These are phyloP conservation scores for Enteromius unitaeniatus DNA, from an alignment of 2,797 vertebrate species.

Conservation along the genomic window DNA sequence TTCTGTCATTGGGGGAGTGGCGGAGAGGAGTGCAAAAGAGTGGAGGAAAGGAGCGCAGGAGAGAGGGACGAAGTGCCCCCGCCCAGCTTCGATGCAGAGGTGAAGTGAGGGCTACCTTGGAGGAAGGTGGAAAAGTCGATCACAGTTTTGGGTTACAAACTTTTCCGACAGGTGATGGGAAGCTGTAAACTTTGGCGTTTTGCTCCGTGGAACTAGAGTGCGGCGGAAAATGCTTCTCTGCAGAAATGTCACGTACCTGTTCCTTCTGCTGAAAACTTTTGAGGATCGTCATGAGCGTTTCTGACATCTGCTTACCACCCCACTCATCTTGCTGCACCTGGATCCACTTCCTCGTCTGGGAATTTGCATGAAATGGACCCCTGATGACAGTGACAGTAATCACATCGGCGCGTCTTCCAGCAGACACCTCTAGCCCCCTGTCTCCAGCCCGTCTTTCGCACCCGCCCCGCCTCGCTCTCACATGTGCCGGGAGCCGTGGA, in stretches of 20 bases:
- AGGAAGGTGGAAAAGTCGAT: constrained; percentile 25
- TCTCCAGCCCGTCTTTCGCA: constrained; percentile 15
- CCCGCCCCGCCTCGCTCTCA: constrained; percentile 20
- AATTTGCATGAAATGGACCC: constrained; percentile 34
- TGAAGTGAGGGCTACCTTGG: constrained; percentile 58
- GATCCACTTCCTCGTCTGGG: constrained; percentile 30
- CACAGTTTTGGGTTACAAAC: neutral
- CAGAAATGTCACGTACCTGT: neutral
- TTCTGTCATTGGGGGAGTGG: constrained; percentile 44
- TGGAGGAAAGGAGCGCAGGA: constrained; percentile 21
- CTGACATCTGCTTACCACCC: constrained; percentile 30
- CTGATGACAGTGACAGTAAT: constrained; percentile 54
- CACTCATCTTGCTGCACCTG: constrained; percentile 22
- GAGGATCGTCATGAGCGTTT: neutral
- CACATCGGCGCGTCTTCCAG: constrained; percentile 12
- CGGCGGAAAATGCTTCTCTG: constrained; percentile 19
- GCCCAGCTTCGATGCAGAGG: constrained; percentile 66
- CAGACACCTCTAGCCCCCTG: constrained; percentile 1
- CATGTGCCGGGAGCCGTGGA: constrained; percentile 47
- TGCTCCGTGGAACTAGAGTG: neutral
- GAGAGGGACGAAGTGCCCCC: constrained; percentile 15
- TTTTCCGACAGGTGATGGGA: neutral
- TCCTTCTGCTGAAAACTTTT: constrained; percentile 37
- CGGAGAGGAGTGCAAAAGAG: neutral
- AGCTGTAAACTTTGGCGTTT: neutral